These are phyloP conservation scores for Arizona elegans DNA, from an alignment of 2,113 vertebrate genomes.

Conservation along the genomic window DNA sequence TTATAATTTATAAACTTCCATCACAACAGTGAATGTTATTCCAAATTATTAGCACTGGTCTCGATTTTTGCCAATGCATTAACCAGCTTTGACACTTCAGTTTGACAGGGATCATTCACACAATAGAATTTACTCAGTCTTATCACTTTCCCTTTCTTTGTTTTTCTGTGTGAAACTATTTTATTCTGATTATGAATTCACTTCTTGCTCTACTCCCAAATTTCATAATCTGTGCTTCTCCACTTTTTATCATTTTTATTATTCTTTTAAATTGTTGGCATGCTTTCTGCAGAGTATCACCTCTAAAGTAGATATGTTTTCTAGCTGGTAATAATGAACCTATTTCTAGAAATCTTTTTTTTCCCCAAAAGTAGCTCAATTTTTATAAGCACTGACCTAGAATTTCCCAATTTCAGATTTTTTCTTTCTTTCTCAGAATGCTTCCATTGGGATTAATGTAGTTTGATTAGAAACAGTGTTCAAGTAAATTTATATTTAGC, in stretches of 20 bases:
- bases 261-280: constrained; percentile 19
- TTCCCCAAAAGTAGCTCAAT: constrained; percentile 24
- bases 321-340: constrained; percentile 17
- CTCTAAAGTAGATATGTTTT: constrained; percentile 22
- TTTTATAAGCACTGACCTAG: constrained; percentile 22
- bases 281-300: background rate
- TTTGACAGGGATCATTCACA: background rate
- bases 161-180: background rate
- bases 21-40: background rate
- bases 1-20: background rate
- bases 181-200: constrained; percentile 32
- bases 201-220: rapidly evolving
- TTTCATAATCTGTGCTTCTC: background rate
- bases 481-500: constrained; percentile 14
- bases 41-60: background rate
- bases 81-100: background rate
- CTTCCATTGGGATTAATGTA: constrained; percentile 43
- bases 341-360: constrained; percentile 45
- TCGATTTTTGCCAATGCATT: background rate
- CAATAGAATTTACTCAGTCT: background rate
- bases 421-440: constrained; percentile 1
- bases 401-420: constrained; percentile 30
- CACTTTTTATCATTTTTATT: background rate
- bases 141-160: background rate
- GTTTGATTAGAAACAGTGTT: constrained; percentile 43